Evolutionary conservation across 2,888 invertebrate genomes (phyloP).

Genomic region (Caenorhabditis sp.): DNA sequence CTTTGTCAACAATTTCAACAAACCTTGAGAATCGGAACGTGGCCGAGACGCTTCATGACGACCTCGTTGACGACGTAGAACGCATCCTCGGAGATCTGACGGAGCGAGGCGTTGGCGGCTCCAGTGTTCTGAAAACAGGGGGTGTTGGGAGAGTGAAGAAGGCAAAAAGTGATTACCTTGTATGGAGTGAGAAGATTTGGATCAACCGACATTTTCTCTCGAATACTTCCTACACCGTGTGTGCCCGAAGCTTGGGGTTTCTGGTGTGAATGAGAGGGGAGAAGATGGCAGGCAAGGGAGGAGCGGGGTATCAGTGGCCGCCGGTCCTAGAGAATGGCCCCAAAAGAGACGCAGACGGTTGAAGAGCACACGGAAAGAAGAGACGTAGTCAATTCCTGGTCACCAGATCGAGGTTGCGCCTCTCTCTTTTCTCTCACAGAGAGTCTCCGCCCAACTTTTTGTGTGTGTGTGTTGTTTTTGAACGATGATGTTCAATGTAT

Average conservation of each 20-base stretch:
- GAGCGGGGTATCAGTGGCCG: conserved; percentile 60
- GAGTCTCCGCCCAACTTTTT: conserved; percentile 52
- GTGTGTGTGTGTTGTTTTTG: conserved; percentile 48
- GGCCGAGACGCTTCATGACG: conserved; percentile 84
- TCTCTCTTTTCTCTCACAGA: background rate
- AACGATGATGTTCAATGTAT: conserved; percentile 60
- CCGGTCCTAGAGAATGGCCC: conserved; percentile 25
- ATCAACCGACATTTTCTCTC: conserved; percentile 75
- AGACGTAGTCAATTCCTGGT: conserved; percentile 46
- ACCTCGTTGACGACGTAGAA: conserved; percentile 84
- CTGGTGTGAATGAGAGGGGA: conserved; percentile 36
- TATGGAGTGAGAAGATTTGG: conserved; percentile 78
- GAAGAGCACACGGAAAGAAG: conserved; percentile 42
- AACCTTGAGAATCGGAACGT: conserved; percentile 84
- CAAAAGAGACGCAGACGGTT: conserved; percentile 35
- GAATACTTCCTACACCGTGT: conserved; percentile 24
- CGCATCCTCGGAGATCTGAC: conserved; percentile 83
- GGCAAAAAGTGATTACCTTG: conserved; percentile 68
- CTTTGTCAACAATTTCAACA: conserved; percentile 7
- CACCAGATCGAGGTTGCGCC: conserved; percentile 46
- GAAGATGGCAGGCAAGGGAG: conserved; percentile 18
- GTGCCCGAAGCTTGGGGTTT: conserved; percentile 14
- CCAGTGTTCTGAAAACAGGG: conserved; percentile 67
- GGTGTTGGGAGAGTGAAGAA: background rate
- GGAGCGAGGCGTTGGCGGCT: conserved; percentile 76